Base-by-base conservation (phyloP, 2,888 invertebrate genomes). In the Morinoia aosen region DNA sequence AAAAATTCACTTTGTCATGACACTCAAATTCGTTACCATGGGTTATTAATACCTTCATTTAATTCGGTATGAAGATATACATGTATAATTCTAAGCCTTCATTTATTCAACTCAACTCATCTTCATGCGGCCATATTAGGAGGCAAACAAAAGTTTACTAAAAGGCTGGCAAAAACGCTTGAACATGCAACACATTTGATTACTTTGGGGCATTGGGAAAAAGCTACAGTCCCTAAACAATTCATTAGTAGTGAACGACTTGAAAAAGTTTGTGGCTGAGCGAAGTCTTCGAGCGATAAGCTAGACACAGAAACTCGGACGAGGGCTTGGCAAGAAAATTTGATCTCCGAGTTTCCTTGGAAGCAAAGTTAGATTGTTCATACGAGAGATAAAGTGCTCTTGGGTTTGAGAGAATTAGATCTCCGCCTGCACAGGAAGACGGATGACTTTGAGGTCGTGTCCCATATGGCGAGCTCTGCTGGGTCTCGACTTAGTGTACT, bases 311-410 rank as follows among this genome's bases (percentile, higher is more conserved):
- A 33, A 76, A 76, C 76, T 76, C 76, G 33, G 76, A 76, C 76
- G 76, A 76, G 76, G 76, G 76, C 76, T 76, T 76, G 76, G 76
- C 76, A 10, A 76, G 76, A 76, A 76, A 76, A 76, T 76, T 76
- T 33, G 76, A 76, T 76, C 76, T 76, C 33, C 25, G 76, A 76
- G 76, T 76, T 76, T 16, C 19, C 76, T 76, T 76, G 76, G 90
- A 90, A 90, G 90, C 19, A 48, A 40, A 90, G 90, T 90, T 90
- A 48, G 90, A 90, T 90, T 90, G 40, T 90, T 90, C 90, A 90
- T 90, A 90, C 48, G 90, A 90, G 48, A 90, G 90, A 90, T 90
- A 90, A 90, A 90, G 90, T 90, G 90, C 90, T 90, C 90, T 90
- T 90, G 90, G 48, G 90, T 90, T 90, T 90, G 76, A 90, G 90